Evolutionary conservation across 2,113 vertebrate genomes (phyloP).

Genomic region (Tympanuchus pallidicinctus): DNA sequence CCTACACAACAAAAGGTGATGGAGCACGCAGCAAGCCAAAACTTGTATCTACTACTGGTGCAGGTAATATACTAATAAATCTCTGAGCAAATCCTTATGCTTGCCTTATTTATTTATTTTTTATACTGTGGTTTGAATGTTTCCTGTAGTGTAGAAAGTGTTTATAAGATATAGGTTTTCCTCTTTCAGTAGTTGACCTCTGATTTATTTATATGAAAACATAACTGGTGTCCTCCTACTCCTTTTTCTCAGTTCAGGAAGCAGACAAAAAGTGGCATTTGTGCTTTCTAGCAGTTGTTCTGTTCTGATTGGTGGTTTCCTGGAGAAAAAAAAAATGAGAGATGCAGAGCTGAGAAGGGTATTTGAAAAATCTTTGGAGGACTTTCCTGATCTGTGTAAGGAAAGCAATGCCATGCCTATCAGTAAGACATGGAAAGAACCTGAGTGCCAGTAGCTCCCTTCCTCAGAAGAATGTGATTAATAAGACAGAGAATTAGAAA

Average conservation of each 20-base stretch:
- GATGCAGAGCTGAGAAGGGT: neutral
- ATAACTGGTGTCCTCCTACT: neutral
- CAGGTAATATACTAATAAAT: constrained; percentile 82
- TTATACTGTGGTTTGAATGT: neutral
- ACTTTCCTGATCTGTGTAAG: neutral
- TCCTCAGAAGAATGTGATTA: neutral
- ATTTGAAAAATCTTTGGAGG: neutral
- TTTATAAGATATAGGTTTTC: neutral
- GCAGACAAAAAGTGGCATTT: neutral
- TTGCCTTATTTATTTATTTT: neutral
- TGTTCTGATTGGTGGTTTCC: neutral
- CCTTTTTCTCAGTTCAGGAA: neutral
- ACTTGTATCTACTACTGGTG: constrained; percentile 93
- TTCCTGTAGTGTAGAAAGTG: neutral
- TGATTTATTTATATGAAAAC: neutral
- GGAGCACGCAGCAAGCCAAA: constrained; percentile 98
- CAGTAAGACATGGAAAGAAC: neutral
- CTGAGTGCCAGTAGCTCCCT: neutral
- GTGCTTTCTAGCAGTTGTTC: neutral
- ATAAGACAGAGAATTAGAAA: neutral
- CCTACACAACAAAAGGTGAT: constrained; percentile 98
- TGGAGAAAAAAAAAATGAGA: neutral
- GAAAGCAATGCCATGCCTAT: neutral
- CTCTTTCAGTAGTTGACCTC: neutral
- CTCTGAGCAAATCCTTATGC: neutral